Percentiles rank a stretch among this genome's conserved stretches.
phyloP scores from a whole-genome alignment of 2,113 vertebrate genomes.

The Pseudorasbora parva region DNA sequence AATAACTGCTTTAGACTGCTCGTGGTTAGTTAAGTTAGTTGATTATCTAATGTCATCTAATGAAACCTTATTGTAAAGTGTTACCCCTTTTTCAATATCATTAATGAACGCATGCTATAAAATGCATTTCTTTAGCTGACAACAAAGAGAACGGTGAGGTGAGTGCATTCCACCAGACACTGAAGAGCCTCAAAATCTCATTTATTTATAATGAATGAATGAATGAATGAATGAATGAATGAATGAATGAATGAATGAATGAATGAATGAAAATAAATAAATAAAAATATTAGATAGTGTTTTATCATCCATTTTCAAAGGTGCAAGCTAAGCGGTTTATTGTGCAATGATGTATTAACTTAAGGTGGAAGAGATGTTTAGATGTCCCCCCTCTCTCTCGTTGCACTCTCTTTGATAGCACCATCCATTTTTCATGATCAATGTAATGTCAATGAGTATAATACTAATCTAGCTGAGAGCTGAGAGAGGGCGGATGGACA shows the following conservation, averaged over 20 bases:
- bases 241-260: slow-evolving; percentile 2
- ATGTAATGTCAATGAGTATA: slow-evolving; percentile 76
- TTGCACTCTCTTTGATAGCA: slow-evolving; percentile 72
- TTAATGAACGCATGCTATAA: background rate
- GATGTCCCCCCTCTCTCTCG: slow-evolving; percentile 62
- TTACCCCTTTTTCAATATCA: background rate
- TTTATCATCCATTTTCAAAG: background rate
- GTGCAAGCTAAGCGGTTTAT: slow-evolving; percentile 22
- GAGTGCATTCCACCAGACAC: background rate
- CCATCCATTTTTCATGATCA: slow-evolving; percentile 78
- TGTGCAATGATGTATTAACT: slow-evolving; percentile 62
- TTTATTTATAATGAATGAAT: background rate
- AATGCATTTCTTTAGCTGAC: background rate
- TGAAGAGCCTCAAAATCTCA: background rate
- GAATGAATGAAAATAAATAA: too few relatives aligned
- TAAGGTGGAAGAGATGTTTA: slow-evolving; percentile 59
- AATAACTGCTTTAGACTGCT: background rate
- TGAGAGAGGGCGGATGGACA: slow-evolving; percentile 62
- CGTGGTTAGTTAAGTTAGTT: too few relatives aligned
- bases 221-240: background rate
- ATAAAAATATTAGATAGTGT: background rate
- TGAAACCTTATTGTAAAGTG: too few relatives aligned
- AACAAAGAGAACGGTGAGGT: background rate
- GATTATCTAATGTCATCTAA: too few relatives aligned
- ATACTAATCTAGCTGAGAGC: slow-evolving; percentile 70